Base-by-base conservation (phyloP, 2,797 vertebrate species). In the Onychomys torridus region DNA sequence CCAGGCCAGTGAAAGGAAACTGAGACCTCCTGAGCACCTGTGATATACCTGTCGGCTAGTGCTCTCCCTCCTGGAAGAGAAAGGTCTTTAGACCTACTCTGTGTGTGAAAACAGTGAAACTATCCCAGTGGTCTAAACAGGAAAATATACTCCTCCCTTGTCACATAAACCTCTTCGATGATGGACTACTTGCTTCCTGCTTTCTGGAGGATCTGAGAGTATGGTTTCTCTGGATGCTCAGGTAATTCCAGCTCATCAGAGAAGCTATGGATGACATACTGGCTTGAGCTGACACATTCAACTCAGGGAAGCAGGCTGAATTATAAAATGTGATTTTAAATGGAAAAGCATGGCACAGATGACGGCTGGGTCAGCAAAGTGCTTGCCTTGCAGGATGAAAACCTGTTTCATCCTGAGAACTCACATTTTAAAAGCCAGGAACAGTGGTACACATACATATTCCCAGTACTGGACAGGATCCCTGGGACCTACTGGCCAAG, bases 231-330 rank as follows among this genome's bases (percentile, higher is more conserved):
- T n/a, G 59, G n/a, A 63, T 76, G 55, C 57, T 61, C 16, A 0
- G 52, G 17, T 34, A 49, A 37, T 55, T 85, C 95, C 3, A 52
- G 90, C 83, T 92, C 91, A 57, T n/a, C 85, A 87, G 71, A 92
- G 63, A 86, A 65, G 78, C 57, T 73, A 77, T 0, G 29, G 78
- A 86, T 1, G 8, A 73, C 63, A 65, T 0, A 67, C 37, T 29
- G 77, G 69, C 76, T 59, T 34, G n/a, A 86, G 93, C 71, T 65
- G 43, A 78, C 46, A 75, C 32, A 27, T 79, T 78, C 55, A 65
- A 57, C 55, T 76, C 55, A 65, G 43, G 73, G 77, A 95, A 96
- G 71, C 9, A 13, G 5, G 43, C 2, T 43, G 29, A 55, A 40
- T 76, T 76, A 65, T 16, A 17, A 90, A 91, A 57, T 0, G 3